A percentile compares a stretch with the other conserved stretches of the same genome.
Conservation (phyloP, 2,113 vertebrate species). For the Tetrao urogallus region DNA sequence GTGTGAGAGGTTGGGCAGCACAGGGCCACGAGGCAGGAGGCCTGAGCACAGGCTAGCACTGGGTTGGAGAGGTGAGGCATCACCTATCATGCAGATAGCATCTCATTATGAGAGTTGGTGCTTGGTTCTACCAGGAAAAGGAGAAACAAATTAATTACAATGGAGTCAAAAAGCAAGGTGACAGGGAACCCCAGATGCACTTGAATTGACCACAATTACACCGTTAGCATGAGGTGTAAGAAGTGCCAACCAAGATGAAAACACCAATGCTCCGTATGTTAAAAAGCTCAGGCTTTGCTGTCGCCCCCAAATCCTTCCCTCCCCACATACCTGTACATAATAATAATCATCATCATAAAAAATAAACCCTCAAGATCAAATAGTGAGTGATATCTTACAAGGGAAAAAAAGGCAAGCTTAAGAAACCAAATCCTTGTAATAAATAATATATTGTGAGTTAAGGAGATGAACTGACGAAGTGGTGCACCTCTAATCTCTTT, state of each 20-base stretch:
- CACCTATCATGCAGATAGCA: not conserved
- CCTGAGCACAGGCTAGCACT: not conserved
- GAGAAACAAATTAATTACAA: not conserved
- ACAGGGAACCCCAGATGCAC: not conserved
- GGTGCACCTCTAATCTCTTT: constrained; percentile 41
- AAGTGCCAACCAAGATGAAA: constrained; percentile 29
- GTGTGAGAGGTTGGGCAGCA: not conserved
- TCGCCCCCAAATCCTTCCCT: not conserved
- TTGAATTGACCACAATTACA: not conserved
- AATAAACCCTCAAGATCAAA: constrained; percentile 41
- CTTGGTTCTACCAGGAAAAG: not conserved
- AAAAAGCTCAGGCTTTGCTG: not conserved
- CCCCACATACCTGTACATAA: not conserved
- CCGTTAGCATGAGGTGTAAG: not conserved
- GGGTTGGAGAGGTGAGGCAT: not conserved
- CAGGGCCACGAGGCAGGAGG: accelerated
- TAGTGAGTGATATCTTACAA: constrained; percentile 14
- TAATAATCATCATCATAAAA: not conserved
- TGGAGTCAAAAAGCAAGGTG: not conserved
- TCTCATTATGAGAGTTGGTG: not conserved
- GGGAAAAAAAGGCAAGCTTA: constrained; percentile 10
- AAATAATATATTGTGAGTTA: constrained; percentile 67
- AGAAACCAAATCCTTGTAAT: constrained; percentile 51
- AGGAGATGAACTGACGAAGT: constrained; percentile 52
- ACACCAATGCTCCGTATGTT: not conserved